Base-by-base conservation (phyloP, 2,888 invertebrate genomes). In the Galeruca laticollis region DNA sequence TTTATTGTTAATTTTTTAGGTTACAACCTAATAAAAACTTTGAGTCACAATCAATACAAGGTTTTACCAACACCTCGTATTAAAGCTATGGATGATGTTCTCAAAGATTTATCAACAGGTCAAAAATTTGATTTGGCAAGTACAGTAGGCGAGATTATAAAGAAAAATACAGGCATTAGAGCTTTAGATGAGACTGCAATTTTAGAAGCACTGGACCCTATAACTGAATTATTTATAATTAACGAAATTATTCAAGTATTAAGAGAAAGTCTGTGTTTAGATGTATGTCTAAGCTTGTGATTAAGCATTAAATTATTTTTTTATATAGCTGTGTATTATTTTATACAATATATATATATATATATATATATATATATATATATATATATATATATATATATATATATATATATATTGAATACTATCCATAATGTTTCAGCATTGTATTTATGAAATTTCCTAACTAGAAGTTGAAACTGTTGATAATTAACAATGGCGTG, bases 191-290 rank as follows among this genome's bases (percentile, higher is more conserved):
- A 54, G 26, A 31, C 54, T n/a, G 5, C 26, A 6, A 54, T 54
- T 31, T n/a, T 54, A 26, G 31, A 54, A n/a, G 54, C 54, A 31
- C 15, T 54, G n/a, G 54, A 54, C 26, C 9, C 26, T 31, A 31
- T 31, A 8, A 54, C 54, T 21, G 54, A 54, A 31, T 26, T 54
- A 31, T 31, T 54, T n/a, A 54, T 54, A 31, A 8, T 54, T 26
- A 54, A 54, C n/a, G 54, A 54, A 54, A 54, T 54, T n/a, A n/a
- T 54, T n/a, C 26, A 26, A 31, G 8, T 54, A 13, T 54, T 54
- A 6, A 31, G 54, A 31, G 31, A 54, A 15, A 31, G 31, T n/a
- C 31, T 26, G 26, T 31, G n/a, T 31, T 26, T 31, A 54, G 54
- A 54, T 21, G 54, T 54, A 6, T 54, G 26, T 47, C 15, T 47